Percentiles rank a stretch among this genome's conserved stretches.
phyloP scores from a whole-genome alignment of 1,140 invertebrate genomes.

The Diuraphis noxia region DNA sequence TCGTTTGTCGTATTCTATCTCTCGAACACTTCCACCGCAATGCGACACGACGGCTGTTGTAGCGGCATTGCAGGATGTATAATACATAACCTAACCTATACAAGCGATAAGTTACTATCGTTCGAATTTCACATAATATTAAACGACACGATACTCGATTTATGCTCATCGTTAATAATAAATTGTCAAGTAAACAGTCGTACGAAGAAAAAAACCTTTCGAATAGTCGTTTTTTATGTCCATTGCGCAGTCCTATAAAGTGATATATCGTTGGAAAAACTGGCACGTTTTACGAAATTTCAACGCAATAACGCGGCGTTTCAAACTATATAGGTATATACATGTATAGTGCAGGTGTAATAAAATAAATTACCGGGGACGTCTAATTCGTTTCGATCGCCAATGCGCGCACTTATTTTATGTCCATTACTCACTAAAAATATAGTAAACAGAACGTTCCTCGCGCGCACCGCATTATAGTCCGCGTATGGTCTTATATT shows the following conservation, averaged over 20 bases:
- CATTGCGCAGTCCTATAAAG: neutral
- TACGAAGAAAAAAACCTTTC: neutral
- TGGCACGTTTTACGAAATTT: conserved; percentile 15
- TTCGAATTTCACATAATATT: conserved; percentile 5
- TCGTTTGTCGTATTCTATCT: neutral
- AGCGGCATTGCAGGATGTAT: neutral
- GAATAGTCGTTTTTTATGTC: neutral
- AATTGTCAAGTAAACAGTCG: neutral
- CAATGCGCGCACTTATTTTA: neutral
- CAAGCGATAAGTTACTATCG: neutral
- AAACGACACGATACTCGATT: neutral
- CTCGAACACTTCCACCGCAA: neutral
- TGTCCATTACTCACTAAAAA: conserved; percentile 1
- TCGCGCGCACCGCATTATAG: neutral
- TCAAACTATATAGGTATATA: neutral
- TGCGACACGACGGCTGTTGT: too few relatives aligned
- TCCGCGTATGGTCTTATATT: neutral
- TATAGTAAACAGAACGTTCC: conserved; percentile 6
- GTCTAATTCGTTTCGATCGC: conserved; percentile 10
- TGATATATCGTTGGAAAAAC: neutral
- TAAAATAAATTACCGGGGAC: conserved; percentile 20
- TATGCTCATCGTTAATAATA: conserved; percentile 5
- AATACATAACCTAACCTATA: neutral
- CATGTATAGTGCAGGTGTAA: neutral
- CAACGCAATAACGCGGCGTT: neutral